Evolutionary conservation across 2,113 vertebrate species (phyloP), one percentile per base, ranked within the genome.

Genomic region (Corythaeola cristata): DNA sequence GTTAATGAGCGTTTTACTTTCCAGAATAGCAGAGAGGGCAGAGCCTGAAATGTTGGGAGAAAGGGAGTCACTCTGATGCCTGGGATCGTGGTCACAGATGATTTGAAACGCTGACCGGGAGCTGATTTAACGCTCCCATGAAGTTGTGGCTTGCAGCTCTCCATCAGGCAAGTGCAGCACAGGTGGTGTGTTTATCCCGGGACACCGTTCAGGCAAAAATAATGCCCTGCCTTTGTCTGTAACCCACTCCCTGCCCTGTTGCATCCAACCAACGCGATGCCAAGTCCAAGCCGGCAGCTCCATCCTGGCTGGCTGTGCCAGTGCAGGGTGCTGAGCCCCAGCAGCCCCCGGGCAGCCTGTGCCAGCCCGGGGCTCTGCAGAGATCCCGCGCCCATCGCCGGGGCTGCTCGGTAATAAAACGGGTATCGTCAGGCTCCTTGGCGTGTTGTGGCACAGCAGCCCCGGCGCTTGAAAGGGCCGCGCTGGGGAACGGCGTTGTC

Each of bases 401-500:
- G 39, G 62, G 77, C 86, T 47, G 56, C 47, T 79, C 60, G 0
- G 1, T 18, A 8, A 22, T 53, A 27, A 35, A 33, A n/a, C 95
- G 55, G 78, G 95, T 91, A 47, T 0, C 5, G 30, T 56, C 90
- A 72, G 93, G 91, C 72, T 80, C 76, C 90, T n/a, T 8, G 55
- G 90, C 95, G 5, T 91, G 95, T 74, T 93, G 85, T 18, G 16
- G 85, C 93, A 66, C 49, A 12, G 91, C 89, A 69, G 49, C 94
- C 88, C 17, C 0, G 22, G 89, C 7, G 1, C 80, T 79, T 79
- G 89, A 49, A 91, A 95, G 93, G 89, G 83, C 83, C 80, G 77
- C 15, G 85, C 72, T 92, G 69, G 85, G 85, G 88, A 96, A 16
- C 77, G 33, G 91, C 44, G 74, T 78, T 96, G 95, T 85, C 93